Conservation (phyloP, 2,888 invertebrate genomes). For the Brachyopa scutellaris region DNA sequence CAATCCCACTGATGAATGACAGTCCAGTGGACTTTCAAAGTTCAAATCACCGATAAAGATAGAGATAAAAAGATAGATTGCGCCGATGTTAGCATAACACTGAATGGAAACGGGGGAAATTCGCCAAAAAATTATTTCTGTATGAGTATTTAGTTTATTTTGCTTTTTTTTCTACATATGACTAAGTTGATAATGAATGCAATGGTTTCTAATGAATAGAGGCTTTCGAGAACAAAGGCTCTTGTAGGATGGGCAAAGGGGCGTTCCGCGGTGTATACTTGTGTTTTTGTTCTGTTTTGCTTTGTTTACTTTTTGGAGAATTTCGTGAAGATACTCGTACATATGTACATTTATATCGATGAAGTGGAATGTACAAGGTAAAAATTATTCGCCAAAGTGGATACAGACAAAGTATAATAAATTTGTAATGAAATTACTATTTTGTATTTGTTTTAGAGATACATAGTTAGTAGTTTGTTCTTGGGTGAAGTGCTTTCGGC, state of each 20-base stretch:
- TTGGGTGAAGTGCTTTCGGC: background rate
- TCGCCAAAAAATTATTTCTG: constrained; percentile 25
- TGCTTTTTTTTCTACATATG: background rate
- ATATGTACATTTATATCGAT: too few species aligned
- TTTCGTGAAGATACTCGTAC: constrained; percentile 10
- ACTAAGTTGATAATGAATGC: constrained; percentile 52
- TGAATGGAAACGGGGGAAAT: constrained; percentile 12
- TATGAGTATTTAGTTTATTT: constrained; percentile 6
- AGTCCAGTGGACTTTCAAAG: constrained; percentile 13
- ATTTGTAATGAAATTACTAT: background rate
- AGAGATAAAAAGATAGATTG: constrained; percentile 22
- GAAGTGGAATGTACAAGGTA: background rate
- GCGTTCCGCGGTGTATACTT: background rate
- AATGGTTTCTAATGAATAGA: constrained; percentile 33
- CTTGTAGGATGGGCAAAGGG: background rate
- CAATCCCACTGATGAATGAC: constrained; percentile 26
- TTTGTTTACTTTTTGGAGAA: constrained; percentile 25
- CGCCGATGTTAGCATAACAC: background rate
- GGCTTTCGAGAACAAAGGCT: constrained; percentile 33
- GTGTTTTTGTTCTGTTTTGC: constrained; percentile 1
- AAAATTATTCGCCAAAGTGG: background rate
- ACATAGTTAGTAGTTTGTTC: background rate
- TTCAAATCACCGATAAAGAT: constrained; percentile 20
- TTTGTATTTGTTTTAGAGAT: background rate
- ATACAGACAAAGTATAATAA: constrained; percentile 20